Evolutionary conservation across 2,888 invertebrate species (phyloP), one percentile per base, ranked within the genome.

Genomic region (Sturmia bella): DNA sequence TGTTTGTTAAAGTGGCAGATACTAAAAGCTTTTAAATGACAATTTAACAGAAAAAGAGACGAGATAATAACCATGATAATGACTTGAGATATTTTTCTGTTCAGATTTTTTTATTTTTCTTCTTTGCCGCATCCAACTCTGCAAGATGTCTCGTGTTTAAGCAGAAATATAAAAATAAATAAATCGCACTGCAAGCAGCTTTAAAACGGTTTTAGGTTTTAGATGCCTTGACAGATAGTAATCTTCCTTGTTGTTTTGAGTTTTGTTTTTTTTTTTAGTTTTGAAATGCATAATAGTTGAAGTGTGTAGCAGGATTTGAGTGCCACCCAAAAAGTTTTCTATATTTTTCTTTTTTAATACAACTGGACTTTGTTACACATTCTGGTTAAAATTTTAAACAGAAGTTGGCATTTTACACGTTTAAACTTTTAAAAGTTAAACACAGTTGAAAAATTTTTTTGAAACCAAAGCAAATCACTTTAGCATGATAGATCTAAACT

Each of bases 31-130:
- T 59, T 59, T 3, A 24, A n/a, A 17, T 72, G 12, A 15, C 19
- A 12, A 41, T 59, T 17, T 32, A 7, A 11, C 11, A 32, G 6
- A 37, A 59, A 48, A 57, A 5, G 37, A 70, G 21, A 39, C 4
- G 9, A 48, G 56, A 48, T 74, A 57, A 56, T 69, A 63, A 43
- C 32, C 50, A 21, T 45, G 68, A 74, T 74, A 74, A 69, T 80
- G 69, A 63, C 57, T 74, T 52, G 11, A 72, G 59, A 61, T 73
- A 66, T 24, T 56, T 48, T 32, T 73, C 21, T 3, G 21, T 7
- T 7, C 32, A 9, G 5, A 9, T 19, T 43, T 45, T 27, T 39
- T 70, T 48, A 9, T 27, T 45, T 59, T 13, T 17, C 59, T 39
- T 32, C 50, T 50, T 50, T 39, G 6, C 13, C 61, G n/a, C 13